phyloP scores from a whole-genome alignment of 2,113 vertebrate species.

The Lipophrys pholis region DNA sequence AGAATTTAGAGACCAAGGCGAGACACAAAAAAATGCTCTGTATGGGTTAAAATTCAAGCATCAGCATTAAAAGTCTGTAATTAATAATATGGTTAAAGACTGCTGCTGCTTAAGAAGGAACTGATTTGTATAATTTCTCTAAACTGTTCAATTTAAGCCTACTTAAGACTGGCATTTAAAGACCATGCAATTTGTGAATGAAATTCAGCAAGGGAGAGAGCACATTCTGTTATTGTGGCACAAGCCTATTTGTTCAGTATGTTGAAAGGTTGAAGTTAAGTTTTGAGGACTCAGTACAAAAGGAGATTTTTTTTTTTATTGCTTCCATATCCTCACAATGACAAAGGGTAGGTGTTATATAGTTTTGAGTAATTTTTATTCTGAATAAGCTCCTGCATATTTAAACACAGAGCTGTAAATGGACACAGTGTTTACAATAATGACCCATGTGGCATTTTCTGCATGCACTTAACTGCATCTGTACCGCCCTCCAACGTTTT shows the following conservation, averaged over 20 bases:
- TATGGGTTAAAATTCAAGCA: constrained; percentile 9
- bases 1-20: constrained; percentile 43
- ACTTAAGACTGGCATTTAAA: neutral
- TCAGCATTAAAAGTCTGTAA: constrained; percentile 15
- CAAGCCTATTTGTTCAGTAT: neutral
- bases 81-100: constrained; percentile 17
- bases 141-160: constrained; percentile 20
- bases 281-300: neutral
- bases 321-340: neutral
- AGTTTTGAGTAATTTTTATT: neutral
- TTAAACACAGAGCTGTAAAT: neutral
- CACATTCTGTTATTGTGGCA: no score
- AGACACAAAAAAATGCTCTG: constrained; percentile 43
- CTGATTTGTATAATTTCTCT: constrained; percentile 15
- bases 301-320: neutral
- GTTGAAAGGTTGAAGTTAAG: neutral
- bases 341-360: neutral
- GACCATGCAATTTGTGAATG: constrained; percentile 2
- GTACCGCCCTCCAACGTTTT: no score
- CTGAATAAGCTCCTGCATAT: neutral
- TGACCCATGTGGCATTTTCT: neutral
- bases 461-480: neutral
- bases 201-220: neutral
- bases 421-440: neutral
- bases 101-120: neutral